Conservation (phyloP, 2,113 vertebrate species). For the Leptosomus discolor region DNA sequence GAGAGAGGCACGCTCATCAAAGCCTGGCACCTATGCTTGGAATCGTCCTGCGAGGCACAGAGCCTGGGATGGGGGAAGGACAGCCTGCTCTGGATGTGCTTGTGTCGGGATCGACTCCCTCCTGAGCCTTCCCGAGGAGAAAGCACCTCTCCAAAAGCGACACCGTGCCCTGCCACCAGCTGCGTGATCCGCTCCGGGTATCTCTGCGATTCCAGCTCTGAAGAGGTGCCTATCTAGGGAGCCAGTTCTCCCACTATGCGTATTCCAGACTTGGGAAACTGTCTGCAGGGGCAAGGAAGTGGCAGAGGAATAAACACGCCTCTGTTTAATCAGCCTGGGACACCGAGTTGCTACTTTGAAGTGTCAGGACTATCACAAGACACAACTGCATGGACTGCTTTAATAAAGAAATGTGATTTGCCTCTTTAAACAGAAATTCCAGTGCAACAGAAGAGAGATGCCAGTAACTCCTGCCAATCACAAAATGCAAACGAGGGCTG, state of each 20-base stretch:
- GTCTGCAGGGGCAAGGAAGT: conserved; percentile 11
- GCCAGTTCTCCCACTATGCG: conserved; percentile 17
- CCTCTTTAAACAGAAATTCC: background rate
- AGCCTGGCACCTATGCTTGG: background rate
- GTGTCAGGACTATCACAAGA: background rate
- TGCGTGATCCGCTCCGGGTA: background rate
- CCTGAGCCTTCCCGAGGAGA: background rate
- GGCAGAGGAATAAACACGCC: background rate
- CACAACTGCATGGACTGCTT: background rate
- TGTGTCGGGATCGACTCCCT: background rate
- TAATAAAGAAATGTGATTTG: background rate
- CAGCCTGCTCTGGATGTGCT: accelerated
- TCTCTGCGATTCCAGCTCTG: background rate
- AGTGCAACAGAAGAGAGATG: background rate
- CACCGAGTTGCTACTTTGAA: background rate
- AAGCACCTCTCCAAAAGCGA: background rate
- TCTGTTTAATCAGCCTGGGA: background rate
- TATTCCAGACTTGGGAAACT: conserved; percentile 20
- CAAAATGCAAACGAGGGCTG: conserved; percentile 7
- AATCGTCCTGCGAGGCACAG: background rate
- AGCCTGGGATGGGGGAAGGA: background rate
- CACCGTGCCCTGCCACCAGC: background rate
- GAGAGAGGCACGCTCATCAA: background rate
- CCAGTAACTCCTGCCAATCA: background rate
- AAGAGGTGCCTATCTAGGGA: background rate